Percentiles rank a stretch among this genome's conserved stretches.
Evolutionary conservation across 2,888 invertebrate genomes (phyloP).

Genomic region (Phasia obesa): DNA sequence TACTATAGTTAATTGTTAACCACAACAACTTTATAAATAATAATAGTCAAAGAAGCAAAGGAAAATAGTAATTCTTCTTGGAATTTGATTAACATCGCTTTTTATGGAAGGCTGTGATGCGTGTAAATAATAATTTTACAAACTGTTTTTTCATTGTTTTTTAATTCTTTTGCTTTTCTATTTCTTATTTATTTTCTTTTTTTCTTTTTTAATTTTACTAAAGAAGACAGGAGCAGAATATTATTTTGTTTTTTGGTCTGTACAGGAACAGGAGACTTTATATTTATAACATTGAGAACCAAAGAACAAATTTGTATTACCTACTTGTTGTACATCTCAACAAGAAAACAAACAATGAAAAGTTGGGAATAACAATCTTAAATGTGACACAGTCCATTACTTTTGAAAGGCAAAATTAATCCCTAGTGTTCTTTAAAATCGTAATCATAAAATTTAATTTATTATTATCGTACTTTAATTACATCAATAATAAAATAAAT

Average conservation of each 20-base stretch:
- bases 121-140: conserved; percentile 48
- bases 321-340: conserved; percentile 15
- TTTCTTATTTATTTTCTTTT: neutral
- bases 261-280: neutral
- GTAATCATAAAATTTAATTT: conserved; percentile 1
- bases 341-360: conserved; percentile 33
- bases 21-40: conserved; percentile 27
- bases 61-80: neutral
- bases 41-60: neutral
- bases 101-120: conserved; percentile 20
- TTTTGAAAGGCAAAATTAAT: conserved; percentile 50
- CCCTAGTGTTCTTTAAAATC: conserved; percentile 49
- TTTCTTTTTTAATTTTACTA: conserved; percentile 16
- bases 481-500: too few relatives aligned
- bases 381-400: conserved; percentile 57
- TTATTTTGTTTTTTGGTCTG: conserved; percentile 38
- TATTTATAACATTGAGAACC: neutral
- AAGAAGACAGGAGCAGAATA: conserved; percentile 21
- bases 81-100: conserved; percentile 36
- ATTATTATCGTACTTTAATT: neutral
- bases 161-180: conserved; percentile 20
- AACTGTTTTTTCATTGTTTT: conserved; percentile 14
- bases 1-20: too few relatives aligned
- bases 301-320: conserved; percentile 4
- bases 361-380: conserved; percentile 34